These are phyloP conservation scores for Diloba caeruleocephala DNA, from an alignment of 2,888 invertebrate species.

Conservation along the genomic window DNA sequence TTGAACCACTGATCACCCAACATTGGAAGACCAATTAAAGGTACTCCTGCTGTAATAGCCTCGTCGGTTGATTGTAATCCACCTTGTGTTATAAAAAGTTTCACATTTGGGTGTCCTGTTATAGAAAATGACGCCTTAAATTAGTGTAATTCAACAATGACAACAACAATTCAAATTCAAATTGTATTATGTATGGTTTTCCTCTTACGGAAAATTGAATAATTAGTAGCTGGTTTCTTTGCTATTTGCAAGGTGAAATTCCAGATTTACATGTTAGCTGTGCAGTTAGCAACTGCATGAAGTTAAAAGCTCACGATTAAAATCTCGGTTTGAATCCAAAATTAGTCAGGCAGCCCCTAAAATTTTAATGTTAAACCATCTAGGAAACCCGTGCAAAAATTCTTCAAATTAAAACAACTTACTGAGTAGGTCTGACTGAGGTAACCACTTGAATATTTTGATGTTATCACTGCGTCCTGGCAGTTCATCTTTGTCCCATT, in stretches of 20 bases:
- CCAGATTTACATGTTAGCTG: no score
- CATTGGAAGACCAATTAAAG: constrained; percentile 77
- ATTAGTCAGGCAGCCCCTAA: no score
- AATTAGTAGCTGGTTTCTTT: no score
- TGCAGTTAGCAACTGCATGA: no score
- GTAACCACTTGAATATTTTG: constrained; percentile 70
- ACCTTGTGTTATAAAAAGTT: constrained; percentile 77
- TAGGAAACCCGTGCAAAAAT: no score
- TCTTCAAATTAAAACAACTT: constrained; percentile 5
- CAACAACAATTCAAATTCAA: not conserved
- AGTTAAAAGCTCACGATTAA: no score
- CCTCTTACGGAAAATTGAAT: no score
- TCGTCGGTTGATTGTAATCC: constrained; percentile 81
- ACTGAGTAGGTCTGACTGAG: constrained; percentile 64
- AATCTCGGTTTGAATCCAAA: no score
- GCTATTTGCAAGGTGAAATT: no score
- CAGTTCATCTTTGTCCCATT: constrained; percentile 69
- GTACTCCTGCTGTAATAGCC: constrained; percentile 73
- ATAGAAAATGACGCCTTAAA: constrained; percentile 8
- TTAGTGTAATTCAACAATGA: no score
- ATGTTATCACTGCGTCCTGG: constrained; percentile 64
- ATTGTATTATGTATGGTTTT: no score
- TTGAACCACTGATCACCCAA: constrained; percentile 77
- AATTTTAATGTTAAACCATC: no score
- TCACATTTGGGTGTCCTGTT: constrained; percentile 78